Evolutionary conservation across 1,140 invertebrate genomes (phyloP), one percentile per base, ranked within the genome.

Genomic region (Pararge aegeria): DNA sequence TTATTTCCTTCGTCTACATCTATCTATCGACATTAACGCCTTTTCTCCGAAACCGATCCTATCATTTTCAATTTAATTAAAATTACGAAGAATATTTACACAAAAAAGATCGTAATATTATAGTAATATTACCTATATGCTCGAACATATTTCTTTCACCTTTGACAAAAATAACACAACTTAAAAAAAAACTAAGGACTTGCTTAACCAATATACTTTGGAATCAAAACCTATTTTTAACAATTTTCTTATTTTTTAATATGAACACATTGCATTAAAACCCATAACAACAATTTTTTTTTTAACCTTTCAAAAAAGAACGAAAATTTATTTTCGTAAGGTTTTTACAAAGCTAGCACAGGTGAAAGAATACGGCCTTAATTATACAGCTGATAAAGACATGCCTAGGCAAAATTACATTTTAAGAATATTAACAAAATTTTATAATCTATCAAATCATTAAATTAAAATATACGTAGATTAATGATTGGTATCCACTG

Each of bases 1-100:
- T 4, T 34, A 52, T 34, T 52, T 38, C 21, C 30, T 57, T 34
- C 55, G 37, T 48, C 55, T 50, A 57, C 48, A 38, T 24, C 38
- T 37, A 51, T 40, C 48, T 58, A 58, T 58, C 48, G 48, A 20
- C 48, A 44, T 29, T 5, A 51, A 40, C 34, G 44, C 29, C 34
- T 34, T n/a, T 29, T 30, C 18, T 59, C 50, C 48, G 42, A 27
- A 59, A 53, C 40, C 40, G 12, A 55, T 46, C 5, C 38, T 40
- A 20, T 27, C 50, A 53, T 46, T 59, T 59, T 40, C 38, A 53
- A 53, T 51, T 44, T 55, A 52, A 50, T 24, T 21, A 38, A 27
- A 42, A 51, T 40, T n/a, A 58, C 24, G 18, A 29, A 40, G 16
- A 18, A 27, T 37, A 40, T 48, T 29, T 58, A 58, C 37, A 58